Evolutionary conservation across 2,888 invertebrate species (phyloP).

Genomic region (Andrena bicolor): DNA sequence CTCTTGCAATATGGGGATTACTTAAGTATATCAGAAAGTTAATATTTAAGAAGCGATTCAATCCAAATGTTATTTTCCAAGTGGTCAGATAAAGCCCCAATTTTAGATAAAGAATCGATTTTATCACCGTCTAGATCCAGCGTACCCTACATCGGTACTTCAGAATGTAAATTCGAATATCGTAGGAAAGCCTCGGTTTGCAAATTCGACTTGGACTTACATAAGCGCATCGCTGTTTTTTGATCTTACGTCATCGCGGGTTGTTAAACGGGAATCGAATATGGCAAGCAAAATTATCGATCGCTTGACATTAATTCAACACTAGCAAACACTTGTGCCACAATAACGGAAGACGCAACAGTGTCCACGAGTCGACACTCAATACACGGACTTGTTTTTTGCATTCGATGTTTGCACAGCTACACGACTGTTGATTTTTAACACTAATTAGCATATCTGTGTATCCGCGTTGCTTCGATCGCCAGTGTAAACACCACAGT

Average conservation of each 20-base stretch:
- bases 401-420: slow-evolving; percentile 31
- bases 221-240: not conserved
- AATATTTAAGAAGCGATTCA: not conserved
- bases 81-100: not conserved
- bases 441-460: slow-evolving; percentile 42
- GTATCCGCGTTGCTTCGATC: not conserved
- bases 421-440: slow-evolving; percentile 44
- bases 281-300: not conserved
- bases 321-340: not conserved
- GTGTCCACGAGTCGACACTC: not conserved
- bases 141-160: not conserved
- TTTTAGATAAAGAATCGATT: not conserved
- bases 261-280: not conserved
- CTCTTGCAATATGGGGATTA: not conserved
- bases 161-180: not conserved
- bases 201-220: not conserved
- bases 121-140: slow-evolving; percentile 3
- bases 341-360: not conserved
- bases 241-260: not conserved
- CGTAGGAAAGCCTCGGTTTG: not conserved
- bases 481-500: slow-evolving; percentile 6
- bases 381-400: slow-evolving; percentile 21
- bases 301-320: not conserved
- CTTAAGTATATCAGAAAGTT: not conserved
- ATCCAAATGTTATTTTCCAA: not conserved